phyloP scores from a whole-genome alignment of 2,113 vertebrate genomes.

The Pseudopodoces humilis region DNA sequence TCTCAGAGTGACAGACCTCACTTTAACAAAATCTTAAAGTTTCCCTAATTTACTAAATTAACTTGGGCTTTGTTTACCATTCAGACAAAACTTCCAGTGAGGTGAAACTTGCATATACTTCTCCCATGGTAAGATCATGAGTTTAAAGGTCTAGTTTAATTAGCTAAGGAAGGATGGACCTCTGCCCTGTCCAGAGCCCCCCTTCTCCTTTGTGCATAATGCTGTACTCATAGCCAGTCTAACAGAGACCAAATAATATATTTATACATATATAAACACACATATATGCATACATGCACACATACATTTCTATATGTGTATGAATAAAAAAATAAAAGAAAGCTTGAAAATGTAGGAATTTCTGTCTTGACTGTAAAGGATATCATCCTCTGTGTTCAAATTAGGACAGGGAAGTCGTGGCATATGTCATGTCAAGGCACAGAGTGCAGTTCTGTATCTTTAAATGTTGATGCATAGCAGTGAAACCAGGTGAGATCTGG shows the following conservation, averaged over 20 bases:
- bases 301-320: fast-evolving
- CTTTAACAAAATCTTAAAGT: not conserved
- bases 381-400: not conserved
- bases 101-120: not conserved
- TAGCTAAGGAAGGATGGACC: not conserved
- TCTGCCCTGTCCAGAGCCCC: not conserved
- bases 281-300: not conserved
- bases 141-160: not conserved
- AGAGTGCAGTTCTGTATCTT: slow-evolving; percentile 40
- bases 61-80: not conserved
- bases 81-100: not conserved
- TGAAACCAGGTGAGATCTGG: slow-evolving; percentile 35
- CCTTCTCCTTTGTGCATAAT: not conserved
- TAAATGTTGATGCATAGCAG: slow-evolving; percentile 20
- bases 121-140: not conserved
- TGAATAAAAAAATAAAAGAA: not conserved
- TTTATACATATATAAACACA: not conserved
- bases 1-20: not conserved
- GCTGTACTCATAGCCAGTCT: not conserved
- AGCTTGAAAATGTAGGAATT: not conserved
- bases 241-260: not conserved
- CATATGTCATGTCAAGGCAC: not conserved
- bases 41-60: not conserved
- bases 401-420: not conserved
- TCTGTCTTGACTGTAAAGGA: not conserved